Base-by-base conservation (phyloP, 92 coral and sea anemone species). In the Pocillopora meandrina region DNA sequence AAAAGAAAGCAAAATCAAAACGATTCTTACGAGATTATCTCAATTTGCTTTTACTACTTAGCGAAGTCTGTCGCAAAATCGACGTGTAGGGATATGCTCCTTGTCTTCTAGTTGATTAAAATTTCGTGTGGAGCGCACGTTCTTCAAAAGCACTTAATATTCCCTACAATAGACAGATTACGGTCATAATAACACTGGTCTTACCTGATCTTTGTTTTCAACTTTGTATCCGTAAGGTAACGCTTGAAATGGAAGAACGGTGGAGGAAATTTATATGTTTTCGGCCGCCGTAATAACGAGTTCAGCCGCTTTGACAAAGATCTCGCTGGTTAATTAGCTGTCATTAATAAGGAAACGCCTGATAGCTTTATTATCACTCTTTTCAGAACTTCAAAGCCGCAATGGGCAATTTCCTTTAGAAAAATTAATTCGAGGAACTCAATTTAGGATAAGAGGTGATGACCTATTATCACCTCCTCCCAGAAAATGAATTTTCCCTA, bases 331-430 rank as follows among this genome's bases (percentile, higher is more conserved):
- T 35, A 61, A 36, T 63, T 77, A 23, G 35, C 7, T 77, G 67
- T n/a, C 35, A 63, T 77, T 77, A 35, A 35, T 63, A 36, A 49
- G 49, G 56, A 70, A 70, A 78, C 26, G 47, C 65, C 23, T 78
- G 61, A 21, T 31, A 67, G 64, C 74, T 67, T 23, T 11, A 56
- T 65, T 66, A 79, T 67, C 49, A 31, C 56, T 65, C 56, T 17
- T 79, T 66, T 56, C 14, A 49, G 74, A 79, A 55, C 74, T 65
- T 55, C 19, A n/a, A 49, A 15, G 36, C 83, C 74, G 47, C 83
- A 67, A 79, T 17, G 17, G 9, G 55, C 66, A 17, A 79, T 65
- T 65, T 47, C 62, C 56, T 49, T 23, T 23, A 21, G 74, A 21
- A 49, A 26, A 65, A 35, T 20, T 2, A n/a, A 66, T 66, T 60